Conservation (phyloP, 2,888 invertebrate genomes). For the Matsumyia berberina region DNA sequence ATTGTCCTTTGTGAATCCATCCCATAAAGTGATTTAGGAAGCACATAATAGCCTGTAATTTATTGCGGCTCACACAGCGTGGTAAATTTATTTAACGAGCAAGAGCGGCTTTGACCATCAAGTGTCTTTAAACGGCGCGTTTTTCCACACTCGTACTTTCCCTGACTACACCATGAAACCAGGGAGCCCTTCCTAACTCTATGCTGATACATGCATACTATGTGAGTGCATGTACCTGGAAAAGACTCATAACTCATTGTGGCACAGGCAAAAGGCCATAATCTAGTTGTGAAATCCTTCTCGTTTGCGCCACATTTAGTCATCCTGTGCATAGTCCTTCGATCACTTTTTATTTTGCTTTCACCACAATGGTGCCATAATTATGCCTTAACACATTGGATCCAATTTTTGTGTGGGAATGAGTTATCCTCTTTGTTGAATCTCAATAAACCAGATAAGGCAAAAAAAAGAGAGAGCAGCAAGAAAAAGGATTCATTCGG, state of each 20-base stretch:
- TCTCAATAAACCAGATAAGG: conserved; percentile 22
- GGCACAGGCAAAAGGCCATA: conserved; percentile 13
- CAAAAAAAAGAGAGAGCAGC: conserved; percentile 4
- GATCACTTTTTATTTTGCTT: background rate
- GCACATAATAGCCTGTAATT: conserved; percentile 30
- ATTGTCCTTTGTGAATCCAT: background rate
- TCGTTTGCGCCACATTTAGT: background rate
- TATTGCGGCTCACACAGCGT: conserved; percentile 21
- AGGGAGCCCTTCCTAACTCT: background rate
- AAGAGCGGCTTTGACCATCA: conserved; percentile 17
- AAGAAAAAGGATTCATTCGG: conserved; percentile 18
- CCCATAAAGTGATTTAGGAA: conserved; percentile 24
- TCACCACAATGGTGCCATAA: background rate
- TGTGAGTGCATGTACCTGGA: background rate
- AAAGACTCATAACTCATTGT: conserved; percentile 22
- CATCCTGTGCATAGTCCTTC: background rate
- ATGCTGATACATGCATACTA: background rate
- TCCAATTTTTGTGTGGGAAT: conserved; percentile 13
- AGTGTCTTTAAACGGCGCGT: conserved; percentile 8
- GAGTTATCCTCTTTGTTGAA: conserved; percentile 41
- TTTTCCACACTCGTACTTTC: background rate
- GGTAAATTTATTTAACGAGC: conserved; percentile 40
- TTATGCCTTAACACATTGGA: conserved; percentile 19
- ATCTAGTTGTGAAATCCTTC: conserved; percentile 18
- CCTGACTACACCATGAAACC: conserved; percentile 7